Evolutionary conservation across 2,888 invertebrate species (phyloP).

Genomic region (Vandiemenella viatica): DNA sequence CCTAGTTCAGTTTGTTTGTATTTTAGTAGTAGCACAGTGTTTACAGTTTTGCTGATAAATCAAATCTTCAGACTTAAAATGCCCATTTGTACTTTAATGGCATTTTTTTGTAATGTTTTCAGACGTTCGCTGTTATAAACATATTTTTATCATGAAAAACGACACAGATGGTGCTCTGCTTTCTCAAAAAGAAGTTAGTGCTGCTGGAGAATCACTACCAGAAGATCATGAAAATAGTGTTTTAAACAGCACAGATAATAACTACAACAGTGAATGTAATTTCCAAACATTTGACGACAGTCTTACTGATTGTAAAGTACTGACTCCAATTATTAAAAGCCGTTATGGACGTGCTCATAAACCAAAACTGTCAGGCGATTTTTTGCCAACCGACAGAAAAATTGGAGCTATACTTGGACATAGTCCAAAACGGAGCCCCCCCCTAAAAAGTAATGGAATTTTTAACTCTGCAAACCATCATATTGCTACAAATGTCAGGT

Average conservation of each 20-base stretch:
- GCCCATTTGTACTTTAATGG: no score
- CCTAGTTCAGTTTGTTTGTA: no score
- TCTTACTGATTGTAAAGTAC: not conserved
- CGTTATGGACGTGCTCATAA: conserved; percentile 44
- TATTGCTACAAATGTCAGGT: not conserved
- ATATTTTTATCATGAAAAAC: no score
- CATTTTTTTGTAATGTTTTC: no score
- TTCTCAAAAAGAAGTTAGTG: not conserved
- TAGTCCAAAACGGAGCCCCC: conserved; percentile 11
- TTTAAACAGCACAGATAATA: no score
- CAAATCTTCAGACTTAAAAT: no score
- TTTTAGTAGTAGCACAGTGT: no score
- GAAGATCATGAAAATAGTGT: no score
- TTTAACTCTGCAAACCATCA: not conserved
- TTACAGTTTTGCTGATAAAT: no score
- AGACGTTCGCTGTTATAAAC: no score
- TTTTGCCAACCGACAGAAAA: conserved; percentile 29
- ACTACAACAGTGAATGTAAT: not conserved
- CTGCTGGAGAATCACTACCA: no score
- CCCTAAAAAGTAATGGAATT: not conserved
- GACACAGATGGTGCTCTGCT: no score
- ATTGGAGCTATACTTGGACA: conserved; percentile 18
- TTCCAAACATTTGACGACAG: not conserved
- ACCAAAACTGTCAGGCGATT: conserved; percentile 34
- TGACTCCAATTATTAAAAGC: conserved; percentile 29